Evolutionary conservation across 2,113 vertebrate genomes (phyloP).

Genomic region (Nesogale talazaci): DNA sequence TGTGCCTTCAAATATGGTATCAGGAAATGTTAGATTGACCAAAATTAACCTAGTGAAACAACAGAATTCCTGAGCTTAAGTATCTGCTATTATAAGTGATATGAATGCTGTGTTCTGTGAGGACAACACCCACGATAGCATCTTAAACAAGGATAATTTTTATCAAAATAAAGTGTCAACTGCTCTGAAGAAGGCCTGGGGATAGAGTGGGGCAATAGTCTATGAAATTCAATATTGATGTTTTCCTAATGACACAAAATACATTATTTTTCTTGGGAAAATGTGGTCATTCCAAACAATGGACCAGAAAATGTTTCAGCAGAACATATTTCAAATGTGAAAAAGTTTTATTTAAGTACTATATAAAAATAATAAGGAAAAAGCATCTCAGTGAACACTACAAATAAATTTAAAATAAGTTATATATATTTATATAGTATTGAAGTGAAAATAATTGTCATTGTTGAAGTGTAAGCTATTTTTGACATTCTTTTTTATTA

Average conservation of each 20-base stretch:
- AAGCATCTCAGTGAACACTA: too few relatives aligned
- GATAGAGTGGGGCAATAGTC: background rate
- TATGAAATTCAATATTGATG: background rate
- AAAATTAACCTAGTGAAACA: background rate
- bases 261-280: background rate
- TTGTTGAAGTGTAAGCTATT: background rate
- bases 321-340: background rate
- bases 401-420: too few relatives aligned
- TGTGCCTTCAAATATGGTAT: background rate
- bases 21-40: background rate
- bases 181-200: background rate
- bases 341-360: background rate
- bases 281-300: background rate
- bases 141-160: background rate
- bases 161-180: background rate
- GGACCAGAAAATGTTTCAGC: constrained; percentile 4
- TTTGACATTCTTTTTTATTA: background rate
- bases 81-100: background rate
- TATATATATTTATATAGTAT: background rate
- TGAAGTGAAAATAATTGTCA: background rate
- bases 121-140: background rate
- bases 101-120: background rate
- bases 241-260: background rate
- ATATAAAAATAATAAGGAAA: too few relatives aligned
- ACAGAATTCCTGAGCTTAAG: background rate